Base-by-base conservation (phyloP, 2,113 vertebrate species). In the Agelaius tricolor region DNA sequence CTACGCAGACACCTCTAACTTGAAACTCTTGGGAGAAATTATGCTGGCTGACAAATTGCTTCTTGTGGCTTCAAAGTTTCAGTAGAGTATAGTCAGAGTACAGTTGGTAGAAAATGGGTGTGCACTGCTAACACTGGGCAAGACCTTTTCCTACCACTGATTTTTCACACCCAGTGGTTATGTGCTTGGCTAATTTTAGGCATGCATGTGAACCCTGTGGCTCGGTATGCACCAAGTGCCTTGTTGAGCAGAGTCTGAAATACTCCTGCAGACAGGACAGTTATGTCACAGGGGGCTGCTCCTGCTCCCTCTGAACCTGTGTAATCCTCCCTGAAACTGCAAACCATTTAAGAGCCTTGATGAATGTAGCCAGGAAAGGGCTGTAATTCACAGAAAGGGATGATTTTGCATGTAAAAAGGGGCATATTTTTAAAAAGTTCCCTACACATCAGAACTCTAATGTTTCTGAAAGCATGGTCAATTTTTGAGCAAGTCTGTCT, bases 141-240 rank as follows among this genome's bases (percentile, higher is more conserved):
- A 69, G 72, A 57, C 37, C 28, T 59, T 90, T 79, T 39, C 54
- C 59, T 47, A 21, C 6, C 55, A n/a, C n/a, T 26, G 63, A 21
- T 33, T 94, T 85, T 74, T 94, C 82, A 66, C 76, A 83, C 15
- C 63, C 85, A 28, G 55, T 74, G 68, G 51, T 88, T 80, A 80
- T 41, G 75, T 72, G 52, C 72, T 80, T 77, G 57, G 55, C 76
- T 94, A 94, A 93, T 88, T 96, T 93, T 86, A 96, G 93, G 52
- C 35, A 51, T 5, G 54, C 44, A 49, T 24, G 62, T 84, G 93
- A 93, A 76, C 26, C 37, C n/a, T n/a, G 47, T 63, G 69, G 39
- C 86, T 89, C 68, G 85, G 65, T 80, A 78, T 78, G 85, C 65
- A 72, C 61, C 46, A 63, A 93, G 78, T 39, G 85, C 63, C 83